Conservation (phyloP, 1,140 invertebrate species). For the Anastrepha ludens region DNA sequence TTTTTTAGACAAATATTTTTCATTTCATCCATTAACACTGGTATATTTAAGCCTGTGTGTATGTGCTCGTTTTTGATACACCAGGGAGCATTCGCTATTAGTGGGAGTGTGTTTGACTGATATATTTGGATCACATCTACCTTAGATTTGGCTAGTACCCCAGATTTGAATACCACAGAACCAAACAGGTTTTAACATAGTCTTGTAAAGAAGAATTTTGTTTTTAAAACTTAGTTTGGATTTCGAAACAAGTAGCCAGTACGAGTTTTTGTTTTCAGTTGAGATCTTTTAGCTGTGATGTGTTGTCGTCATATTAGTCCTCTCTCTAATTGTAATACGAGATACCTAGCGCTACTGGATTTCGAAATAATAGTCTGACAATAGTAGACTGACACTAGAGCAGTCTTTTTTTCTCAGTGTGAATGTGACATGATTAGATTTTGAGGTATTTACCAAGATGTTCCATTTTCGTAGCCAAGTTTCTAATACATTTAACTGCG, state of each 20-base stretch:
- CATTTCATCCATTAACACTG: too few relatives aligned
- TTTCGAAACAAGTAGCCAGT: background rate
- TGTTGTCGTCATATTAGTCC: background rate
- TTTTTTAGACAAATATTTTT: too few relatives aligned
- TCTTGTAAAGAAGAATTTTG: too few relatives aligned
- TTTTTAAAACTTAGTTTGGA: background rate
- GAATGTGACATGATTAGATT: too few relatives aligned
- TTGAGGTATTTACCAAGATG: background rate
- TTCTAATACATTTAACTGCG: constrained; percentile 7
- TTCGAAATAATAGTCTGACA: background rate
- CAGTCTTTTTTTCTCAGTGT: background rate
- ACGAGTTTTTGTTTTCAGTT: background rate
- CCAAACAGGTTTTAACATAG: too few relatives aligned
- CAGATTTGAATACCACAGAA: too few relatives aligned
- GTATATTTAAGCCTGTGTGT: too few relatives aligned
- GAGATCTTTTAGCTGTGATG: background rate
- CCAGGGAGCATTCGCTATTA: too few relatives aligned
- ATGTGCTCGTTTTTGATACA: too few relatives aligned
- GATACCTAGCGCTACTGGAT: background rate
- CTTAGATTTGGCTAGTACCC: too few relatives aligned
- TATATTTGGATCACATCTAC: too few relatives aligned
- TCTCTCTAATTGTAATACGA: background rate
- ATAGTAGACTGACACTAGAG: background rate
- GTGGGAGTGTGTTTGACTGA: too few relatives aligned
- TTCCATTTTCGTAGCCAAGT: background rate